Evolutionary conservation across 2,113 vertebrate genomes (phyloP), one percentile per base, ranked within the genome.

Genomic region (Melanotaenia duboulayi): DNA sequence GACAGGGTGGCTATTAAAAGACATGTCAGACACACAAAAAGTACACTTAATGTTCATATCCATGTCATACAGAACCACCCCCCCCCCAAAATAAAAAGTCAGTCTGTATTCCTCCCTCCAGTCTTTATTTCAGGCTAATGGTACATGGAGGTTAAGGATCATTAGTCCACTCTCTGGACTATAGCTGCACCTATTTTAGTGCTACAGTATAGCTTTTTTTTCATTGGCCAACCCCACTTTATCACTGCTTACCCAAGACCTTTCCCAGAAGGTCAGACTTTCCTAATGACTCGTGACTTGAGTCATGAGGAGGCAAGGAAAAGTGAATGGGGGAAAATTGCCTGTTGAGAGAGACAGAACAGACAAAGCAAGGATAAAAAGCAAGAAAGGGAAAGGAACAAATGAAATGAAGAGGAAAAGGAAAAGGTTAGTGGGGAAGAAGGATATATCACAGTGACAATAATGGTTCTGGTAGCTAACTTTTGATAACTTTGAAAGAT

Each of bases 261-360:
- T 91, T 87, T 91, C 88, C 81, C 84, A 87, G 89, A 93, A 94
- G 92, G 93, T 94, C 92, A 94, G 86, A 76, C 88, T 89, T 86
- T 87, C 85, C 91, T 92, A 92, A 94, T 92, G 91, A 91, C 81
- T 91, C 89, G 83, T 92, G 91, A 93, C 90, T 89, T 83, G 76
- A 91, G 90, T 90, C 85, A 85, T 89, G 78, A 92, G 85, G 80
- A 90, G 87, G 73, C 74, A 64, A 84, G 76, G 71, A 79, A 87
- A 79, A 84, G 69, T 60, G 73, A 89, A 89, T 73, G 85, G 82
- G 32, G 63, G 71, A 84, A 89, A 85, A 91, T 73, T 84, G 88
- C 83, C 83, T 57, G 74, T 59, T 86, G 74, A 80, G 66, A 78
- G 68, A 83, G 52, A 84, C 61, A 32, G 62, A 80, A 65, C 39